These are phyloP conservation scores for Yoshiicerus persimilis DNA, from an alignment of 1,140 invertebrate species.

Conservation along the genomic window DNA sequence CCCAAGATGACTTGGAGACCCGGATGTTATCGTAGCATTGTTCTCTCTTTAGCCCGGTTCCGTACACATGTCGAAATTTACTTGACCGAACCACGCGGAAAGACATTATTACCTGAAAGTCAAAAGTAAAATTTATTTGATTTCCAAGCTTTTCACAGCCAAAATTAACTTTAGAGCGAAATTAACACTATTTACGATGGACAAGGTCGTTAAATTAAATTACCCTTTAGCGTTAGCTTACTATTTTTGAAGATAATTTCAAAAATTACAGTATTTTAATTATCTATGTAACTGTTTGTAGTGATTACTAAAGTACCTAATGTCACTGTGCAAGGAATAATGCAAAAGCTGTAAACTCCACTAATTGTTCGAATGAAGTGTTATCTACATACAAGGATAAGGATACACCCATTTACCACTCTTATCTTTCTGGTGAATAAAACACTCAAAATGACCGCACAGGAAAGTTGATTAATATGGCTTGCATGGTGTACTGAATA, in stretches of 20 bases:
- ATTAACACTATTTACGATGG: too few species aligned
- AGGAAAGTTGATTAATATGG: background rate
- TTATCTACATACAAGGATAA: background rate
- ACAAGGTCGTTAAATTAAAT: too few species aligned
- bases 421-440: background rate
- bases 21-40: conserved; percentile 99
- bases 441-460: background rate
- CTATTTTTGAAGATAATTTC: background rate
- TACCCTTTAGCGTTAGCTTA: background rate
- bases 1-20: conserved; percentile 97
- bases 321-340: background rate
- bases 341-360: too few species aligned
- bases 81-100: conserved; percentile 93
- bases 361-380: background rate
- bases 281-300: background rate
- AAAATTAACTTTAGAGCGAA: too few species aligned
- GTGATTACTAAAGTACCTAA: background rate
- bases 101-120: conserved; percentile 67
- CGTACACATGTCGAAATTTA: conserved; percentile 99
- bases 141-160: too few species aligned
- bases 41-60: conserved; percentile 91
- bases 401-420: background rate
- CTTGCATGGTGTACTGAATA: background rate
- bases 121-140: conserved; percentile 6
- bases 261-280: background rate